Percentiles rank a stretch among this genome's conserved stretches.
These are phyloP conservation scores for Synanthedon formicaeformis DNA, from an alignment of 2,888 invertebrate genomes.

Conservation along the genomic window DNA sequence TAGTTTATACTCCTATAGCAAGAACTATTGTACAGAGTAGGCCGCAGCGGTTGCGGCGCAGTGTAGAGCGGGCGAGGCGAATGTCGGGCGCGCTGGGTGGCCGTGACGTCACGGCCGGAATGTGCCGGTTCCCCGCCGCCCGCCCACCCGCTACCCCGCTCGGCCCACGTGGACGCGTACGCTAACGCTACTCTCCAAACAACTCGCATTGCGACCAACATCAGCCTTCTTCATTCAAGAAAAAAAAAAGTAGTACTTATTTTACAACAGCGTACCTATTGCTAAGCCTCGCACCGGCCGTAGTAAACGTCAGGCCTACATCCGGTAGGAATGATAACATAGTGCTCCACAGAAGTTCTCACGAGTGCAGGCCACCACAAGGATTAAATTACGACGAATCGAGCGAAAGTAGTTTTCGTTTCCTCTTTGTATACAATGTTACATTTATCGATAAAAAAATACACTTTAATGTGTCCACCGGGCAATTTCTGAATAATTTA, in stretches of 20 bases:
- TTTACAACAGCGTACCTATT: constrained; percentile 31
- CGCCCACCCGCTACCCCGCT: constrained; percentile 14
- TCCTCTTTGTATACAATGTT: not conserved
- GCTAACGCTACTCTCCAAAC: constrained; percentile 31
- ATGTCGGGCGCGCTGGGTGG: constrained; percentile 65
- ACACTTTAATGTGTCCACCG: constrained; percentile 2
- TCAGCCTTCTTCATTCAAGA: constrained; percentile 41
- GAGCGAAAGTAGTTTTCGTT: no score
- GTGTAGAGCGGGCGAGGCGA: constrained; percentile 40
- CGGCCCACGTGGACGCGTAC: constrained; percentile 54
- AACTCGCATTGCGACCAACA: constrained; percentile 24
- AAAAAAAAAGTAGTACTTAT: constrained; percentile 6
- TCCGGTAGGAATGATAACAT: constrained; percentile 59
- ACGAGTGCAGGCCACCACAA: constrained; percentile 10
- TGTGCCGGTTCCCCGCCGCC: constrained; percentile 51
- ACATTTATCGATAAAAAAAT: not conserved
- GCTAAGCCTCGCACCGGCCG: constrained; percentile 37
- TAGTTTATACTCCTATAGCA: constrained; percentile 41
- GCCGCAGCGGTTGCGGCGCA: constrained; percentile 9
- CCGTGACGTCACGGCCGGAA: constrained; percentile 69
- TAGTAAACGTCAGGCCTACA: constrained; percentile 44
- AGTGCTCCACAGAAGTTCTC: constrained; percentile 39
- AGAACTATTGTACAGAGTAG: constrained; percentile 25
- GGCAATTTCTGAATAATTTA: constrained; percentile 9
- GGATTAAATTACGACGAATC: no score